Percentiles rank a stretch among this genome's conserved stretches.
These are phyloP conservation scores for Aegotheles bennettii DNA, from an alignment of 2,113 vertebrate species.

Conservation along the genomic window DNA sequence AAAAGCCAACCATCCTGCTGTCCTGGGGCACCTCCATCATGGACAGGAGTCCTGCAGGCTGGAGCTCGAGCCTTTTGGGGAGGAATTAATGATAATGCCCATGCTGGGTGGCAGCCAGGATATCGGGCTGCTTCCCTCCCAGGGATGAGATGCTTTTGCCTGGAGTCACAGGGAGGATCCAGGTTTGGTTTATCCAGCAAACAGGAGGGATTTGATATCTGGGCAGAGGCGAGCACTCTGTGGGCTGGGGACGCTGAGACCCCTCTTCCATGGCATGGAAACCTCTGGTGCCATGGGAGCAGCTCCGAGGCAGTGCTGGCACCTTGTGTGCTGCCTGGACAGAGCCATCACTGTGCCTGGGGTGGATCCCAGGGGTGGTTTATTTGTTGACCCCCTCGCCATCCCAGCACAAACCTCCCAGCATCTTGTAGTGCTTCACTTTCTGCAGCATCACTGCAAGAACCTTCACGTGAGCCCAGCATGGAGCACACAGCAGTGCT, in stretches of 20 bases:
- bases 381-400: background rate
- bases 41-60: background rate
- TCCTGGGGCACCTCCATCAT: background rate
- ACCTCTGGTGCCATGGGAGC: background rate
- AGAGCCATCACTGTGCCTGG: background rate
- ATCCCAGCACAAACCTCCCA: background rate
- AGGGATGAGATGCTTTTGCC: background rate
- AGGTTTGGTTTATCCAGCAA: background rate
- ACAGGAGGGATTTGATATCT: background rate
- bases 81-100: background rate
- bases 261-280: background rate
- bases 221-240: background rate
- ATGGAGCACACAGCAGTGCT: background rate
- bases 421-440: background rate
- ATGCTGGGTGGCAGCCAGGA: rapidly evolving
- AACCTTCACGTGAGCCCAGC: background rate
- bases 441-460: background rate
- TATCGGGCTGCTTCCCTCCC: background rate
- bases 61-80: background rate
- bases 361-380: background rate
- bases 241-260: background rate
- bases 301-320: background rate
- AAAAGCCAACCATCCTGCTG: background rate
- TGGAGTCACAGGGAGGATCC: background rate
- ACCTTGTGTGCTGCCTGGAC: background rate